Evolutionary conservation across 2,113 vertebrate genomes (phyloP), one percentile per base, ranked within the genome.

Genomic region (Sylvietta virens): DNA sequence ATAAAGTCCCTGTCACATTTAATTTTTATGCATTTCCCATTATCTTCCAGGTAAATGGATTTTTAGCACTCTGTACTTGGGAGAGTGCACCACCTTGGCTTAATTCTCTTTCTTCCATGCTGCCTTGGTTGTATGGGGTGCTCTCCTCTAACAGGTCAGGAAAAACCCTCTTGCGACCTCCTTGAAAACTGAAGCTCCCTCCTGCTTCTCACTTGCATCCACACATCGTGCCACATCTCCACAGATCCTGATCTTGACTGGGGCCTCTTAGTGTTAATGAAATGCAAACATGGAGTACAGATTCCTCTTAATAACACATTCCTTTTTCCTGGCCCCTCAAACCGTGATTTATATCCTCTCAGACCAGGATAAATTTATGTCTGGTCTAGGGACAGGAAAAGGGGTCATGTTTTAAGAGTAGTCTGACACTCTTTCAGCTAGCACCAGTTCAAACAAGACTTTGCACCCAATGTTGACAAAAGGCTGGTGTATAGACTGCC

Each of bases 391-490:
- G 47, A 47, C 92, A 95, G 92, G 94, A 92, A 94, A 88, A 88
- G 58, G 37, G 92, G 85, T 92, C 93, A 78, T 96, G 95, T 95
- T 96, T 97, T 94, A 93, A 95, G 70, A 96, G 88, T 56, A 95
- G 71, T 77, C 67, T 93, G 85, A 92, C 47, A 42, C 70, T 88
- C 70, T 56, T 90, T 45, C 27, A 73, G 51, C 80, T 31, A 92
- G 53, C 37, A 50, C 13, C 0, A 2, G 51, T 86, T 90, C 64
- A 83, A 95, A 73, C 35, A 73, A 27, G 87, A 70, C 70, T 82
- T 86, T 86, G 30, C 57, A 95, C 33, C 20, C 76, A 60, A 2
- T 73, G 71, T 90, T 83, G 88, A 95, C 60, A 88, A 73, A 93
- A 86, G 67, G 30, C 71, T 90, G 39, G 60, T 44, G 40, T 77